Evolutionary conservation across 2,888 invertebrate species (phyloP).

Genomic region (Caenorhabditis panamensis): DNA sequence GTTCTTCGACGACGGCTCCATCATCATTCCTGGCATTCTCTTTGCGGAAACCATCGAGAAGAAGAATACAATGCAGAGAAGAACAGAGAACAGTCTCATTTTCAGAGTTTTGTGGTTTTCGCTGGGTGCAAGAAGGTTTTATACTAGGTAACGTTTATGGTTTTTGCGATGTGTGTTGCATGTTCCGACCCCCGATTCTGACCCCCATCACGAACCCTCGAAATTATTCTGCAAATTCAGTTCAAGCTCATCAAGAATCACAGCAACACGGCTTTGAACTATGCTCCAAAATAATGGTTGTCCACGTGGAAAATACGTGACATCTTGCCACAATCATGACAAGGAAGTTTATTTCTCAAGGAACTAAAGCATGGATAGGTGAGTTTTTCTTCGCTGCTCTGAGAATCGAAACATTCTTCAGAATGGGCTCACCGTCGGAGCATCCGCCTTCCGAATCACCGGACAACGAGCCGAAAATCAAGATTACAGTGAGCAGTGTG

Average conservation of each 20-base stretch:
- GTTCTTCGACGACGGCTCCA: background rate
- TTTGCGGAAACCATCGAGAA: background rate
- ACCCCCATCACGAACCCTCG: no score
- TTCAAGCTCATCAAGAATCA: no score
- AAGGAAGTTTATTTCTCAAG: no score
- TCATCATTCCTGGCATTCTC: background rate
- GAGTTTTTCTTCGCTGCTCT: no score
- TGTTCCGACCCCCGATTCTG: no score
- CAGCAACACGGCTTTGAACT: no score
- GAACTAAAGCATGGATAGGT: no score
- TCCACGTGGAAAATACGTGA: no score
- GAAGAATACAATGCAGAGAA: background rate
- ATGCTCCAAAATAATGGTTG: no score
- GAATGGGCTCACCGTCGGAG: background rate
- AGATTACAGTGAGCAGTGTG: constrained; percentile 56
- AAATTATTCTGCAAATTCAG: no score
- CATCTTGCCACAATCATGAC: no score
- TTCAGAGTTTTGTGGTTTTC: background rate
- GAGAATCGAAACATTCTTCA: no score
- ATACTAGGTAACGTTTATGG: background rate
- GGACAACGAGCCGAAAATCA: constrained; percentile 10
- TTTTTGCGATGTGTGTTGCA: background rate
- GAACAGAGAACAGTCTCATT: background rate
- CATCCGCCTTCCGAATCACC: constrained; percentile 14
- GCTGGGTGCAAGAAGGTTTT: background rate